phyloP scores from a whole-genome alignment of 1,140 invertebrate genomes.

The Dreissena polymorpha region DNA sequence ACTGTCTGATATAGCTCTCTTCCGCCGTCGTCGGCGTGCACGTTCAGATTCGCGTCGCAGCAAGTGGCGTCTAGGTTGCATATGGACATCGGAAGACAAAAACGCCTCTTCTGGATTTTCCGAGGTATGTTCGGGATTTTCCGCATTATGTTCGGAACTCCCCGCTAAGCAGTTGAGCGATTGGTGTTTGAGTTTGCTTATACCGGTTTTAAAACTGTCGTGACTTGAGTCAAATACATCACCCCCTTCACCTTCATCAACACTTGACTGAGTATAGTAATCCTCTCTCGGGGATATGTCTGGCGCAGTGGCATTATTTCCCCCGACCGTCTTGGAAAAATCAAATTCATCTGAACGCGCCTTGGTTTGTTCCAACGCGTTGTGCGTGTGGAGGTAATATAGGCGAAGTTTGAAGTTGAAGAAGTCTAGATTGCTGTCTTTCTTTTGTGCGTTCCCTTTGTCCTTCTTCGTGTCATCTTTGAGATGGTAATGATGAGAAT shows the following conservation, averaged over 20 bases:
- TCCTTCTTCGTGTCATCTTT: constrained; percentile 23
- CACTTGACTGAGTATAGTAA: background rate
- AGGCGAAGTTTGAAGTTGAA: constrained; percentile 48
- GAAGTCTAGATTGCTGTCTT: constrained; percentile 22
- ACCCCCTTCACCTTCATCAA: background rate
- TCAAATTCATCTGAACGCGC: background rate
- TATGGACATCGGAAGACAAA: too few species aligned
- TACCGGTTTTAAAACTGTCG: background rate
- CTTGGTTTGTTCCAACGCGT: constrained; percentile 1
- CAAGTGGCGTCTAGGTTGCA: background rate
- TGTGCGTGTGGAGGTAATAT: constrained; percentile 41
- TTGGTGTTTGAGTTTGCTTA: too few species aligned
- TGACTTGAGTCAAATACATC: background rate
- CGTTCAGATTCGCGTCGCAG: background rate
- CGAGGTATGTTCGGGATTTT: background rate
- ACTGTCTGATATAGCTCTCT: background rate
- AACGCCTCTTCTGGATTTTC: background rate
- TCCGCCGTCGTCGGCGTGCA: background rate
- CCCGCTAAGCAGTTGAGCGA: too few species aligned
- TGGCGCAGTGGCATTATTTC: background rate
- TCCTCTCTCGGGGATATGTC: background rate
- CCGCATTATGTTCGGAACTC: background rate
- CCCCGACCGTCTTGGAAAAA: background rate
- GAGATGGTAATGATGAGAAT: constrained; percentile 46
- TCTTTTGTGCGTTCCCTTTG: constrained; percentile 5